Percentiles rank a stretch among this genome's conserved stretches.
These are phyloP conservation scores for Drusus annulatus DNA, from an alignment of 1,140 invertebrate species.

Conservation along the genomic window DNA sequence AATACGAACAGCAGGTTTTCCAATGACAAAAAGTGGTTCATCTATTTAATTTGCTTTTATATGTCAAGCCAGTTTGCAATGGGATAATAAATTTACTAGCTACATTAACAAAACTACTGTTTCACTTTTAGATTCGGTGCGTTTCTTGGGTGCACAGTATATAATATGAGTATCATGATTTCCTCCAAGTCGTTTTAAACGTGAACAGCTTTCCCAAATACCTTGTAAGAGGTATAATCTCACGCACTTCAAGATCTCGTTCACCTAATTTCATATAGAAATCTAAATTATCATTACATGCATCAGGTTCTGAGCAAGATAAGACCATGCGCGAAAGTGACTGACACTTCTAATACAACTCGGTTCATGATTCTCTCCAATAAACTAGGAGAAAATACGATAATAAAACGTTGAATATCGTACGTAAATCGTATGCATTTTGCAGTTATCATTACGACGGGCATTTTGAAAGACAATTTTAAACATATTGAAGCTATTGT, in stretches of 20 bases:
- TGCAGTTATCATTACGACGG: background rate
- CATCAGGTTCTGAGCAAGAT: background rate
- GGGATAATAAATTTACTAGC: too few relatives aligned
- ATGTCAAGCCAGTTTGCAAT: too few relatives aligned
- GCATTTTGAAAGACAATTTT: background rate
- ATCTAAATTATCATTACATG: conserved; percentile 14
- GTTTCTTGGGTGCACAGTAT: too few relatives aligned
- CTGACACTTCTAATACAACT: background rate
- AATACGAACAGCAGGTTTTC: too few relatives aligned
- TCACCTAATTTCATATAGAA: conserved; percentile 47
- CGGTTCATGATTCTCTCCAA: background rate
- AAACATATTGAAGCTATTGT: too few relatives aligned
- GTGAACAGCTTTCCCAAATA: background rate
- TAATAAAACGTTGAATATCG: conserved; percentile 1
- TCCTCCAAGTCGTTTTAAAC: background rate
- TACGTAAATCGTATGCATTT: background rate
- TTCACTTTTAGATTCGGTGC: too few relatives aligned
- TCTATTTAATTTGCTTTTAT: too few relatives aligned
- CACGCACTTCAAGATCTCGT: conserved; percentile 29
- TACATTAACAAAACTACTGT: too few relatives aligned
- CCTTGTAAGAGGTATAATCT: background rate
- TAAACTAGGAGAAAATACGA: background rate
- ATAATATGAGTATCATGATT: background rate
- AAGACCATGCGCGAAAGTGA: conserved; percentile 29
- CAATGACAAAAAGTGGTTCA: too few relatives aligned